Conservation (phyloP, 2,797 vertebrate genomes). For the Avahi laniger region DNA sequence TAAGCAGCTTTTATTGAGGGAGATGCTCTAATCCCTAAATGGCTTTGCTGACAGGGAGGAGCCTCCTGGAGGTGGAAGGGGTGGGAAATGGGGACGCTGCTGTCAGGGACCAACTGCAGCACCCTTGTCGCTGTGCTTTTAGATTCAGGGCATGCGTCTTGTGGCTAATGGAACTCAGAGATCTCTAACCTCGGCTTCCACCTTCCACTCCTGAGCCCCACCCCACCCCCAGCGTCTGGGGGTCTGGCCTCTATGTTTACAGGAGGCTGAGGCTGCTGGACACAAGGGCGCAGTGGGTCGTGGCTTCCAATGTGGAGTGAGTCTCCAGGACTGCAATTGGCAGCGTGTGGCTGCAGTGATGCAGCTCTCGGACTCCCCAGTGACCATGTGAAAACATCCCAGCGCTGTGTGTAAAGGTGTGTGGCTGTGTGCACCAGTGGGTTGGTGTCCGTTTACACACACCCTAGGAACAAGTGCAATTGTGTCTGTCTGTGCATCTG, state of each 20-base stretch:
- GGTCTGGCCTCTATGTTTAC: neutral
- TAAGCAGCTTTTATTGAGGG: constrained; percentile 56
- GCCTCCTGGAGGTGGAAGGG: constrained; percentile 21
- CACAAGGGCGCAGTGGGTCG: neutral
- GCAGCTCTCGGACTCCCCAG: neutral
- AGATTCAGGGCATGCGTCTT: constrained; percentile 58
- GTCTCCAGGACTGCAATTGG: neutral
- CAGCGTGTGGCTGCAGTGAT: neutral
- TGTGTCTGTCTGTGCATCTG: neutral
- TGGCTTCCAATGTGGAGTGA: neutral
- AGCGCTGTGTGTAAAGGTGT: neutral
- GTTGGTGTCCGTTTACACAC: neutral
- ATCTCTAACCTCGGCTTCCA: constrained; percentile 35
- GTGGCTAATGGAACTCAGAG: constrained; percentile 49
- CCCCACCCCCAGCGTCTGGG: neutral
- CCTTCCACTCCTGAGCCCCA: neutral
- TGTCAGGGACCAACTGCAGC: constrained; percentile 2
- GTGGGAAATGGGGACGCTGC: neutral
- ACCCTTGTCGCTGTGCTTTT: constrained; percentile 43
- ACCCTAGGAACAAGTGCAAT: neutral
- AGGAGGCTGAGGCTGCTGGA: neutral
- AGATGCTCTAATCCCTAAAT: constrained; percentile 66
- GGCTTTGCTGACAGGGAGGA: constrained; percentile 53
- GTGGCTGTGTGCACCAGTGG: neutral
- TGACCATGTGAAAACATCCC: neutral